phyloP scores from a whole-genome alignment of 2,797 vertebrate genomes.

The Macroramphosus scolopax region DNA sequence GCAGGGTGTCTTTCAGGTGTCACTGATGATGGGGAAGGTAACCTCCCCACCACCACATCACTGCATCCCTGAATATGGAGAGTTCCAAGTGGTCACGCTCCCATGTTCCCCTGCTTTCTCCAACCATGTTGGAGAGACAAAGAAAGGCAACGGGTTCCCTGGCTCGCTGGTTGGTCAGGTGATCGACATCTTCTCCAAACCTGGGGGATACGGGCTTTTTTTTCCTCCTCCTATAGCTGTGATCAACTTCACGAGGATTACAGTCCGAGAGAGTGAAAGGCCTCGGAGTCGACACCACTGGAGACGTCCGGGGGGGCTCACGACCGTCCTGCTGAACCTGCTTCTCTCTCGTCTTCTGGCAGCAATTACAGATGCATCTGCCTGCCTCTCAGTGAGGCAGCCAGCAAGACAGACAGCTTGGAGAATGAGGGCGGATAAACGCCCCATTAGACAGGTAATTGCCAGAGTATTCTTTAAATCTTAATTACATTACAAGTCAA shows the following conservation, averaged over 20 bases:
- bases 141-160: slow-evolving; percentile 42
- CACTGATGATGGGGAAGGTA: slow-evolving; percentile 60
- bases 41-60: slow-evolving; percentile 26
- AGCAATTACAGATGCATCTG: slow-evolving; percentile 56
- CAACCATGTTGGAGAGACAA: slow-evolving; percentile 50
- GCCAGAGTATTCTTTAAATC: slow-evolving; percentile 79
- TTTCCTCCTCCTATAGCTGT: slow-evolving; percentile 29
- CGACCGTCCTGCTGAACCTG: no score
- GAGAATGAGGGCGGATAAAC: slow-evolving; percentile 72
- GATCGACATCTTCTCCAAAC: slow-evolving; percentile 37
- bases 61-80: slow-evolving; percentile 66
- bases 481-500: slow-evolving; percentile 79
- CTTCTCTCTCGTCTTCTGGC: slow-evolving; percentile 36
- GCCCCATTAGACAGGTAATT: slow-evolving; percentile 81
- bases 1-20: slow-evolving; percentile 72
- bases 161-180: slow-evolving; percentile 9
- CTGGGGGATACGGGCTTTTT: slow-evolving; percentile 19
- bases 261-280: slow-evolving; percentile 1
- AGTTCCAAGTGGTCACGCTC: slow-evolving; percentile 54
- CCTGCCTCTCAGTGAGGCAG: slow-evolving; percentile 53
- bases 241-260: slow-evolving; percentile 13
- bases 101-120: slow-evolving; percentile 41
- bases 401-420: slow-evolving; percentile 69
- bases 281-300: slow-evolving; percentile 1
- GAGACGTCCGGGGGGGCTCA: no score